These are phyloP conservation scores for Zosterops pallidus DNA, from an alignment of 2,113 vertebrate species.

Conservation along the genomic window DNA sequence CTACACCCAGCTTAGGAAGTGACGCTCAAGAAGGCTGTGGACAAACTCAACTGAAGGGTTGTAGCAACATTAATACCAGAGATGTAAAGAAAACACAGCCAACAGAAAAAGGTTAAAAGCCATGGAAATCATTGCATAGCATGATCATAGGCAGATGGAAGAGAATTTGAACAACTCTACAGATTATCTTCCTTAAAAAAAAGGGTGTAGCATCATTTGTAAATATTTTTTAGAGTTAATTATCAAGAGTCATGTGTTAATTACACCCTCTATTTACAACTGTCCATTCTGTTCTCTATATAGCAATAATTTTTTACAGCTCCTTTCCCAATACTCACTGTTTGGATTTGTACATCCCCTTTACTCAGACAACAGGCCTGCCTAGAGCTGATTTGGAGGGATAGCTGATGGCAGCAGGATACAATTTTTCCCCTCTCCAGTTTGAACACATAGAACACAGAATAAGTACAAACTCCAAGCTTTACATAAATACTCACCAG, in stretches of 20 bases:
- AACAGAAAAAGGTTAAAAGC: not conserved
- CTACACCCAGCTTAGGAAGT: not conserved
- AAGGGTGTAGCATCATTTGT: not conserved
- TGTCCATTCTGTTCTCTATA: not conserved
- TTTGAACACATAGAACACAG: not conserved
- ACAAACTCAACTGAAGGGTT: not conserved
- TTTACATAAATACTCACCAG: conserved; percentile 80
- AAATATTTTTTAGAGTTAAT: not conserved
- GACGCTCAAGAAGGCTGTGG: not conserved
- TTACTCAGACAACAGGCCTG: not conserved
- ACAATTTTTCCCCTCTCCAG: too few species aligned
- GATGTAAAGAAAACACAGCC: not conserved
- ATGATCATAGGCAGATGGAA: not conserved
- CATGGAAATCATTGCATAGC: not conserved
- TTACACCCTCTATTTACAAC: not conserved
- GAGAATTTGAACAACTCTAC: not conserved
- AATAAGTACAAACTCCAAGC: not conserved
- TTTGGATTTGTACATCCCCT: not conserved
- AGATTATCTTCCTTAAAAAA: not conserved
- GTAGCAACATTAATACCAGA: not conserved
- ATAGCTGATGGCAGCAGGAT: not conserved
- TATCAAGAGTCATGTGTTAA: not conserved
- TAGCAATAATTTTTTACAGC: not conserved
- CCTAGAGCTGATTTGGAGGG: not conserved
- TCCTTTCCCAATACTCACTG: not conserved